Conservation (phyloP, 2,888 invertebrate genomes). For the Aethes cnicana region DNA sequence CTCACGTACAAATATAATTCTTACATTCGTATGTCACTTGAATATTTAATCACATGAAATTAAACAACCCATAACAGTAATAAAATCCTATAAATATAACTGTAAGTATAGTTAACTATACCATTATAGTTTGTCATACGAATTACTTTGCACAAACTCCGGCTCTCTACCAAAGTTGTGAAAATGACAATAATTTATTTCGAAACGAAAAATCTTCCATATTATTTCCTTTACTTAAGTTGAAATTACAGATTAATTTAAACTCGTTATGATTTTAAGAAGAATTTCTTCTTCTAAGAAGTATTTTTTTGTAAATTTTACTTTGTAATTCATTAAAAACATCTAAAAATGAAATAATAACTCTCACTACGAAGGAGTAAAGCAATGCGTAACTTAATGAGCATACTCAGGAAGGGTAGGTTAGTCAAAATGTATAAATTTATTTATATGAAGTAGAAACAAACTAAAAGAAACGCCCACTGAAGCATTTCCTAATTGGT, state of each 20-base stretch:
- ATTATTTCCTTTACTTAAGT: conserved; percentile 8
- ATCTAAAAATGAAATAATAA: too few relatives aligned
- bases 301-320: too few relatives aligned
- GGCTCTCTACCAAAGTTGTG: conserved; percentile 59
- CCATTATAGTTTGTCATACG: conserved; percentile 8
- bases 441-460: too few relatives aligned
- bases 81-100: conserved; percentile 5
- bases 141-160: conserved; percentile 20
- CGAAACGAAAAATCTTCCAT: conserved; percentile 36
- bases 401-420: too few relatives aligned
- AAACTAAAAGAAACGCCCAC: too few relatives aligned
- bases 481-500: too few relatives aligned
- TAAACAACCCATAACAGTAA: background rate
- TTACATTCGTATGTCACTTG: conserved; percentile 12
- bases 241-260: background rate
- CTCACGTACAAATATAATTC: background rate
- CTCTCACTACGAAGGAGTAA: too few relatives aligned
- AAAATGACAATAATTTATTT: conserved; percentile 69
- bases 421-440: too few relatives aligned
- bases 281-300: too few relatives aligned
- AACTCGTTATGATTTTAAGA: too few relatives aligned
- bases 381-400: too few relatives aligned
- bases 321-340: too few relatives aligned
- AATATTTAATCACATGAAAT: conserved; percentile 24
- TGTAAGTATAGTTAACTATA: background rate